Base-by-base conservation (phyloP, 2,113 vertebrate species). In the Nothoprocta perdicaria region DNA sequence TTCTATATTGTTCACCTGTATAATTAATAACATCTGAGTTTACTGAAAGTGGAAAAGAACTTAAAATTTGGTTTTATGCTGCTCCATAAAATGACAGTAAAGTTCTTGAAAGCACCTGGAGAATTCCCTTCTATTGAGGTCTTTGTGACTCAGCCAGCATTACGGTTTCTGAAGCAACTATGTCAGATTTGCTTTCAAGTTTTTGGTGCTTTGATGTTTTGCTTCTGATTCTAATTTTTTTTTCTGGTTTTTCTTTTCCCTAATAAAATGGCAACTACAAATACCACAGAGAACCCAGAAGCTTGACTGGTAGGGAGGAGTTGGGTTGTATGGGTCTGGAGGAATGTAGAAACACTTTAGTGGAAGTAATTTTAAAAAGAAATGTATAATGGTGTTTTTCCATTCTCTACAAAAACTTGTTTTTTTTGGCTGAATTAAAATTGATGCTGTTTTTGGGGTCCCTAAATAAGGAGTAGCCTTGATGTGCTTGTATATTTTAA, bases 151-250 rank as follows among this genome's bases (percentile, higher is more conserved):
- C 91, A 94, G 61, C 38, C 73, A 68, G 31, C 24, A 43, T 65
- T 74, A 60, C 66, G 38, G 61, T 75, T 80, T 91, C 73, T 94
- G 65, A 79, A 96, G 38, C 57, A 85, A 10, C 52, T 80, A 2
- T 77, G 65, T 79, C 89, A 88, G 73, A 22, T 88, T 80, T 92
- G 26, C 86, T 95, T 92, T 90, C 84, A 94, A 29, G 71, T 80
- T 78, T 72, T 71, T 46, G 2, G 17, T 85, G 81, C 86, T 91
- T 95, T 93, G 91, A 80, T 92, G 86, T 92, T 91, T 31, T 96
- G 38, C 18, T 10, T 85, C 52, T 52, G 38, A 83, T 88, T 83
- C 41, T 43, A 78, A 8, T 27, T 80, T 80, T 55, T 92, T 89
- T 33, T 67, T 35, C 40, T 26, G 23, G 9, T 26, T 35, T 68